Evolutionary conservation across 2,113 vertebrate species (phyloP).

Genomic region (Rafetus swinhoei): DNA sequence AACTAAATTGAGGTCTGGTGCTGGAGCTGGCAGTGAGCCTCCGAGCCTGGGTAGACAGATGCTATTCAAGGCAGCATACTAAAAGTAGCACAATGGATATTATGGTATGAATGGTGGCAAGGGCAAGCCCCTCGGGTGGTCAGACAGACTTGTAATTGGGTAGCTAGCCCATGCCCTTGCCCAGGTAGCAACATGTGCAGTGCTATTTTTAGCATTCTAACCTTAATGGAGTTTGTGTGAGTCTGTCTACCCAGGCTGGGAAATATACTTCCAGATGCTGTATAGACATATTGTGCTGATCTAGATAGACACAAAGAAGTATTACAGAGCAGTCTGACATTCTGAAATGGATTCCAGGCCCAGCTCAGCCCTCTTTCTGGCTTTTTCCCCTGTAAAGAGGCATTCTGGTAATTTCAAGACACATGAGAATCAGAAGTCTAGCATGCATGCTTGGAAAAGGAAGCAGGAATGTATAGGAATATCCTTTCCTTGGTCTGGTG

Average conservation of each 20-base stretch:
- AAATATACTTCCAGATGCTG: background rate
- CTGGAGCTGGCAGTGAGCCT: background rate
- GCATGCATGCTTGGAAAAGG: background rate
- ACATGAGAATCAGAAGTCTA: background rate
- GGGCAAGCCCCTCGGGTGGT: background rate
- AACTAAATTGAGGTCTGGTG: background rate
- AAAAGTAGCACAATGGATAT: background rate
- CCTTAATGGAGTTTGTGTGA: background rate
- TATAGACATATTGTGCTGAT: background rate
- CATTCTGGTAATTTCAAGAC: background rate
- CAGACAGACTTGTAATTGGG: background rate
- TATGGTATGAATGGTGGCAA: background rate
- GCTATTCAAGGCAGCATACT: too few species aligned
- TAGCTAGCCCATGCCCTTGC: background rate
- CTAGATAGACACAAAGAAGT: background rate
- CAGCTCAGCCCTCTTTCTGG: background rate
- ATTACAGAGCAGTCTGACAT: background rate
- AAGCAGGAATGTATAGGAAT: background rate
- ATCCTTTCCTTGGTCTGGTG: background rate
- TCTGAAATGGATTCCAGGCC: background rate
- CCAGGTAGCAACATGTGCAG: background rate
- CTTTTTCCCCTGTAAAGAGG: background rate
- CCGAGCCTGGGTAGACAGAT: background rate
- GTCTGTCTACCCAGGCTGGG: background rate
- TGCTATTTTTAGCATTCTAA: background rate